Percentiles rank a stretch among this genome's conserved stretches.
These are phyloP conservation scores for Liolophura sinensis DNA, from an alignment of 1,140 invertebrate species.

Conservation along the genomic window DNA sequence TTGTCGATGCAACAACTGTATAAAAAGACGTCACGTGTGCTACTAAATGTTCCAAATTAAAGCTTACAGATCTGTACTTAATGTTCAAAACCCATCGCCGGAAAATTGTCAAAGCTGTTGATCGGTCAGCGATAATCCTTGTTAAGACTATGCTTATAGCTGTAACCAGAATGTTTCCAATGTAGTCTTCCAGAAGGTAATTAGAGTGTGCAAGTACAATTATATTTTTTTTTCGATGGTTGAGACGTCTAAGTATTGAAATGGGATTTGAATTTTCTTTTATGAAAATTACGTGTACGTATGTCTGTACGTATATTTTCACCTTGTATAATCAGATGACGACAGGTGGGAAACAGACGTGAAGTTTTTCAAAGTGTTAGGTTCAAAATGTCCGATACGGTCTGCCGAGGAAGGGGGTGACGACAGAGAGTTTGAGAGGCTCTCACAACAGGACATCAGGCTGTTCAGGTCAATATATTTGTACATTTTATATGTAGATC, in stretches of 20 bases:
- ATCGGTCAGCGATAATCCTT: not conserved
- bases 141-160: too few relatives aligned
- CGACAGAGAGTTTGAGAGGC: constrained; percentile 34
- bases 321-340: constrained; percentile 7
- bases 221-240: not conserved
- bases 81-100: too few relatives aligned
- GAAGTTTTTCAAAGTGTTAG: constrained; percentile 44
- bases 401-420: constrained; percentile 34
- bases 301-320: not conserved
- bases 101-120: too few relatives aligned
- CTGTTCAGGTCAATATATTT: constrained; percentile 28
- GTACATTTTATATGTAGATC: constrained; percentile 1
- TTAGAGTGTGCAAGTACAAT: not conserved
- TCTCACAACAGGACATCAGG: constrained; percentile 18
- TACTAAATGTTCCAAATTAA: too few relatives aligned
- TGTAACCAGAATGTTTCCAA: not conserved
- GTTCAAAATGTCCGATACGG: constrained; percentile 28
- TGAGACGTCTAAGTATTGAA: not conserved
- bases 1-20: too few relatives aligned
- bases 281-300: constrained; percentile 5
- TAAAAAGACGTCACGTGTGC: too few relatives aligned
- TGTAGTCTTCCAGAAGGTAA: not conserved
- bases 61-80: too few relatives aligned
- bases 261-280: not conserved
- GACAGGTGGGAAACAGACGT: constrained; percentile 27